A percentile compares a stretch with the other conserved stretches of the same genome.
Conservation (phyloP, 2,888 invertebrate species). For the Cosmia trapezina region DNA sequence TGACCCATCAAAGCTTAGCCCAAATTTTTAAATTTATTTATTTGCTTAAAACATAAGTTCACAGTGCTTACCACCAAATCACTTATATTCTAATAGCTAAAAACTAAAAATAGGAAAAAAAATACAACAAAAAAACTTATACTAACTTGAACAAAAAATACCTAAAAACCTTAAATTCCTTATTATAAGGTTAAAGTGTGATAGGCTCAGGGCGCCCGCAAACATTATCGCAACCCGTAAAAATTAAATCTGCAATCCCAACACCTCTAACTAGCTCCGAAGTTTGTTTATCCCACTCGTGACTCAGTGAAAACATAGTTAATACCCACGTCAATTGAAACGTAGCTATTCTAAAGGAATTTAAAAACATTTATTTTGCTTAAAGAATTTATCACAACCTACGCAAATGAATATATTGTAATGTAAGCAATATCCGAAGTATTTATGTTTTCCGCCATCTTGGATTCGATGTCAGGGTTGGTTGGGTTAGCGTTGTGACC, state of each 20-base stretch:
- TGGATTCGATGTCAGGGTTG: constrained; percentile 33
- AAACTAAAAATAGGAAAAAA: too few species aligned
- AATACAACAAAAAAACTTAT: too few species aligned
- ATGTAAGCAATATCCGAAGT: constrained; percentile 49
- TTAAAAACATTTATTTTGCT: constrained; percentile 40
- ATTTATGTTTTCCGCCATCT: constrained; percentile 44
- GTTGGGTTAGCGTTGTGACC: constrained; percentile 27
- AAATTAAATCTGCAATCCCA: constrained; percentile 12
- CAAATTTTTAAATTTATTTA: too few species aligned
- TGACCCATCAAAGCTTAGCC: too few species aligned
- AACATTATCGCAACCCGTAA: neutral
- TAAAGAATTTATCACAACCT: constrained; percentile 56
- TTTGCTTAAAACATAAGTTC: too few species aligned
- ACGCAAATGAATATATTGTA: constrained; percentile 49
- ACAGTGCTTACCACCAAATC: too few species aligned
- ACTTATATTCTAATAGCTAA: too few species aligned
- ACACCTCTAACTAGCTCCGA: neutral
- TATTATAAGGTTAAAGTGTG: too few species aligned
- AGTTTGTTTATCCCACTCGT: neutral
- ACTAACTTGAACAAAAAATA: too few species aligned
- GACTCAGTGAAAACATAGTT: constrained; percentile 30
- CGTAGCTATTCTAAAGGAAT: constrained; percentile 32
- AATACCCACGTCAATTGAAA: constrained; percentile 31
- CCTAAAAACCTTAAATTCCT: too few species aligned
- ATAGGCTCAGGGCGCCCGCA: too few species aligned